Conservation (phyloP, 2,113 vertebrate species). For the Fregata magnificens region DNA sequence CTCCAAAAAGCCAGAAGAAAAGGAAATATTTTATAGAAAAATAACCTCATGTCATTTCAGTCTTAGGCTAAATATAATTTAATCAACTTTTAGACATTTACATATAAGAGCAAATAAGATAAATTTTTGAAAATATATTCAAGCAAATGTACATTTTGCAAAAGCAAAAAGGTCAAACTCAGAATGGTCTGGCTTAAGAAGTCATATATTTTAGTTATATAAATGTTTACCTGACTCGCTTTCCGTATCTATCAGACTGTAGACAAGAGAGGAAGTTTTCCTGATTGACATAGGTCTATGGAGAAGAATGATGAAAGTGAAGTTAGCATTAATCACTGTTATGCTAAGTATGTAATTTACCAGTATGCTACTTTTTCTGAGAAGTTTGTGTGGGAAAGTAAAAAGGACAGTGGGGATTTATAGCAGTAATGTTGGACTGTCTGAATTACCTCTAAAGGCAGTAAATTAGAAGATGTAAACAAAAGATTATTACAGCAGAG, state of each 20-base stretch:
- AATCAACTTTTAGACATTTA: not conserved
- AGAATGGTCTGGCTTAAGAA: not conserved
- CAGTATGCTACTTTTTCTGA: not conserved
- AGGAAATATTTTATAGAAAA: not conserved
- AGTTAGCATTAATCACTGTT: not conserved
- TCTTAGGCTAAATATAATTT: not conserved
- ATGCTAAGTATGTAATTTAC: not conserved
- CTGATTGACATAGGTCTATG: not conserved
- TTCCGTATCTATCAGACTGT: not conserved
- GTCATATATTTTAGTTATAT: not conserved
- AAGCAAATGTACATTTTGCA: not conserved
- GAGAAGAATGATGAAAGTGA: not conserved
- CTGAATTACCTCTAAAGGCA: not conserved
- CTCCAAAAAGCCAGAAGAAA: not conserved
- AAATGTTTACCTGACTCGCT: not conserved
- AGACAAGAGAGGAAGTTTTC: not conserved
- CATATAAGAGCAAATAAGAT: not conserved
- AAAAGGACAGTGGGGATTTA: not conserved
- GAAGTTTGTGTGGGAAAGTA: not conserved
- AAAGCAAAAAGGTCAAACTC: not conserved
- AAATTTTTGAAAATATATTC: not conserved
- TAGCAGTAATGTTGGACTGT: not conserved
- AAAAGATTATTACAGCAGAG: not conserved
- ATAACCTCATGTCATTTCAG: not conserved
- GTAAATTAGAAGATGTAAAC: not conserved